Evolutionary conservation across 2,113 vertebrate genomes (phyloP).

Genomic region (Eidolon helvum): DNA sequence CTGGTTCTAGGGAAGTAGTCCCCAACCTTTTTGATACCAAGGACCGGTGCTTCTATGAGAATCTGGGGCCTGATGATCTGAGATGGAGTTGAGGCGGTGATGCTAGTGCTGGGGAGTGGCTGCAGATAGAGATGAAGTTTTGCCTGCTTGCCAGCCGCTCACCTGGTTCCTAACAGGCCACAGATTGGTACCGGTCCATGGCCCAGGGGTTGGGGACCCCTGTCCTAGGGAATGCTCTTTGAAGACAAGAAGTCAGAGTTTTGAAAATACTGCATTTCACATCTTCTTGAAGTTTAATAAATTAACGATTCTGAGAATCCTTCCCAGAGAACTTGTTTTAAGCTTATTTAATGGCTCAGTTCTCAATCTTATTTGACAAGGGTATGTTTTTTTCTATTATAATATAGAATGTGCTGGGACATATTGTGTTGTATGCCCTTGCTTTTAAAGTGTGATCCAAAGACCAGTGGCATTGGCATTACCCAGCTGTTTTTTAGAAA

Average conservation of each 20-base stretch:
- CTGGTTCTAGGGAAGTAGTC: neutral
- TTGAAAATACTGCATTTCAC: neutral
- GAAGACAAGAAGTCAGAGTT: neutral
- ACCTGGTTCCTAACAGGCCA: no score
- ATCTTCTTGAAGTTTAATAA: neutral
- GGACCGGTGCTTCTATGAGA: no score
- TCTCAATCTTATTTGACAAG: neutral
- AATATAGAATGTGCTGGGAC: neutral
- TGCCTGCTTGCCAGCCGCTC: no score
- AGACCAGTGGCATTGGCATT: neutral
- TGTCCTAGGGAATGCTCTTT: neutral
- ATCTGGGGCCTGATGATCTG: no score
- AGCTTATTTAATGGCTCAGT: neutral
- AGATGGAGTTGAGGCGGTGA: no score
- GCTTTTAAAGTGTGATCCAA: neutral
- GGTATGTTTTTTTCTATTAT: neutral
- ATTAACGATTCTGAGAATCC: neutral
- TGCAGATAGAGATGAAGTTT: no score
- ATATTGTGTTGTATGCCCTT: neutral
- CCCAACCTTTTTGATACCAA: no score
- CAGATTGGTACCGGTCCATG: no score
- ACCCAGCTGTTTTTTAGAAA: neutral
- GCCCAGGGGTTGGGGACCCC: no score
- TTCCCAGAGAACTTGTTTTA: neutral
- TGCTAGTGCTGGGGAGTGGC: no score